phyloP scores from a whole-genome alignment of 2,797 vertebrate genomes.

The Chelmon rostratus region DNA sequence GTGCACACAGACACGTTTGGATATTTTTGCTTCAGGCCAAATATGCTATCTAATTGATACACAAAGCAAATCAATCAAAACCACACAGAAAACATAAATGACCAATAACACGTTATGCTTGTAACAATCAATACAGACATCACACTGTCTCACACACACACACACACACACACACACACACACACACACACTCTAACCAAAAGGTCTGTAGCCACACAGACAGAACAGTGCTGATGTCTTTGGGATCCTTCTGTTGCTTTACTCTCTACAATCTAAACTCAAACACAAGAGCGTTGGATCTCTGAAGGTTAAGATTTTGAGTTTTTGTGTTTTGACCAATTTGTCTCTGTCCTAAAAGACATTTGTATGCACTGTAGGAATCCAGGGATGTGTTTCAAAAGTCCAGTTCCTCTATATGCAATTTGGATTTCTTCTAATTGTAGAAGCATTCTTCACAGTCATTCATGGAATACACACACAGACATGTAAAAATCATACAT shows the following conservation, averaged over 20 bases:
- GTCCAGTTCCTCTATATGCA: slow-evolving; percentile 58
- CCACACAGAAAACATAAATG: slow-evolving; percentile 15
- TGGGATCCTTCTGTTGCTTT: slow-evolving; percentile 51
- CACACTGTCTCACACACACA: slow-evolving; percentile 13
- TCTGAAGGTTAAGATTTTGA: slow-evolving; percentile 33
- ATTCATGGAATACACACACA: slow-evolving; percentile 45
- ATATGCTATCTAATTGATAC: slow-evolving; percentile 31
- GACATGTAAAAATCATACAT: slow-evolving; percentile 12
- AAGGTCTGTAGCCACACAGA: slow-evolving; percentile 57
- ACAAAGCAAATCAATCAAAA: slow-evolving; percentile 41
- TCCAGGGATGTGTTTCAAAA: slow-evolving; percentile 62
- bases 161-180: slow-evolving; percentile 19
- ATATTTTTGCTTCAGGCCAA: slow-evolving; percentile 48
- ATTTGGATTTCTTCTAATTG: slow-evolving; percentile 47
- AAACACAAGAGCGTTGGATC: slow-evolving; percentile 17
- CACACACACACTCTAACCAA: slow-evolving; percentile 54
- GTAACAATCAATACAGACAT: slow-evolving; percentile 61
- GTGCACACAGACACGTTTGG: slow-evolving; percentile 36
- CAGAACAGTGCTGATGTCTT: slow-evolving; percentile 55
- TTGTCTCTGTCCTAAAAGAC: slow-evolving; percentile 41
- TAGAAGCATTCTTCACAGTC: slow-evolving; percentile 34
- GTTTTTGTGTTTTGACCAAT: slow-evolving; percentile 23
- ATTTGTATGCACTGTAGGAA: slow-evolving; percentile 60
- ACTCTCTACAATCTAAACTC: slow-evolving; percentile 46
- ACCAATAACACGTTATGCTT: slow-evolving; percentile 46